phyloP scores from a whole-genome alignment of 2,888 invertebrate species.

The Germaria angustata region DNA sequence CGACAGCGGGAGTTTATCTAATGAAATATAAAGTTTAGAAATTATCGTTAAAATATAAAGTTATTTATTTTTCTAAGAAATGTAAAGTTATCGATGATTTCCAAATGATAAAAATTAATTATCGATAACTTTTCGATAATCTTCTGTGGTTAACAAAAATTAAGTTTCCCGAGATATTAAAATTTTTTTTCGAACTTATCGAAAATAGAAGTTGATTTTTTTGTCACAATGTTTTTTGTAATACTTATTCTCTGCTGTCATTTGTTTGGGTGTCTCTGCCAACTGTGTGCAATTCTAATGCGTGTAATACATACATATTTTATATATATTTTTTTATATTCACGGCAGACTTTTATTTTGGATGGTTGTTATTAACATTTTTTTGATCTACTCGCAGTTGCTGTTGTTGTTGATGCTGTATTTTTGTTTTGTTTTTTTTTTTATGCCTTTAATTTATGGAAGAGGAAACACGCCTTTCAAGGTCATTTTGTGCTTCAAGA shows the following conservation, averaged over 20 bases:
- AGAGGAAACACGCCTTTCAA: constrained; percentile 37
- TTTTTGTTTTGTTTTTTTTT: background rate
- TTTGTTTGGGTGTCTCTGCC: background rate
- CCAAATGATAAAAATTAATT: too few relatives aligned
- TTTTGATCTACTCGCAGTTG: background rate
- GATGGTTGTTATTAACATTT: constrained; percentile 35
- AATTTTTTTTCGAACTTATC: too few relatives aligned
- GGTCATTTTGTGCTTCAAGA: constrained; percentile 18
- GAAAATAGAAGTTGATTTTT: too few relatives aligned
- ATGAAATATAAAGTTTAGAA: too few relatives aligned
- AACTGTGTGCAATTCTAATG: background rate
- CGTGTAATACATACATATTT: background rate
- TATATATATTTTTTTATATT: background rate
- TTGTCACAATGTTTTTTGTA: background rate
- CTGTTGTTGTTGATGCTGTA: background rate
- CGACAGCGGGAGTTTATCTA: too few relatives aligned
- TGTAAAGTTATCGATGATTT: too few relatives aligned
- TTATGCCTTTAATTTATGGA: background rate
- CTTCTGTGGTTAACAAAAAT: too few relatives aligned
- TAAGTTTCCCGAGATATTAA: too few relatives aligned
- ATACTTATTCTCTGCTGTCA: background rate
- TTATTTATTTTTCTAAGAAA: too few relatives aligned
- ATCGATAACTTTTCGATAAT: too few relatives aligned
- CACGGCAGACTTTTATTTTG: constrained; percentile 12
- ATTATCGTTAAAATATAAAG: too few relatives aligned